Evolutionary conservation across 2,888 invertebrate genomes (phyloP).

Genomic region (Scaptomyza flava): DNA sequence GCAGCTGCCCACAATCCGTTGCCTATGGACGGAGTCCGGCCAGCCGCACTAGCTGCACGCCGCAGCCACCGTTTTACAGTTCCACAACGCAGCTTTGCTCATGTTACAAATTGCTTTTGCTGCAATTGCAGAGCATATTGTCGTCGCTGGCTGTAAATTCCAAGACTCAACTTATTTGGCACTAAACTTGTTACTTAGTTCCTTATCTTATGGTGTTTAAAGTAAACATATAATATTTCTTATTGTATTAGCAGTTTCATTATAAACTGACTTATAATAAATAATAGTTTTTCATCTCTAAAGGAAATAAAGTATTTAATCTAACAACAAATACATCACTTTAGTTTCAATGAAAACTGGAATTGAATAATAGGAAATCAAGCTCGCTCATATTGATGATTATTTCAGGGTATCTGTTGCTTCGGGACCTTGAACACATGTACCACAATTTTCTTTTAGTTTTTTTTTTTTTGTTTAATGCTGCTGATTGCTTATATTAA

Average conservation of each 20-base stretch:
- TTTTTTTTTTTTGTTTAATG: conserved; percentile 4
- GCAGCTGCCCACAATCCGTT: conserved; percentile 25
- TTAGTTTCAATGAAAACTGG: too few species aligned
- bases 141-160: conserved; percentile 23
- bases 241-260: too few species aligned
- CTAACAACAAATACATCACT: too few species aligned
- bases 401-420: conserved; percentile 14
- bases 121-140: conserved; percentile 42
- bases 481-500: conserved; percentile 30
- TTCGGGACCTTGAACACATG: conserved; percentile 13
- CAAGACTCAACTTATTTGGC: conserved; percentile 38
- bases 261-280: too few species aligned
- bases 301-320: too few species aligned
- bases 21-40: conserved; percentile 22
- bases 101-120: conserved; percentile 61
- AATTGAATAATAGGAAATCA: too few species aligned
- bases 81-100: conserved; percentile 34
- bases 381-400: conserved; percentile 3
- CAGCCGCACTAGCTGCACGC: conserved; percentile 34
- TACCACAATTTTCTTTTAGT: conserved; percentile 1
- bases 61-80: conserved; percentile 32
- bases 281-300: too few species aligned
- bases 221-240: too few species aligned
- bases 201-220: background rate
- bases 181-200: background rate